These are phyloP conservation scores for Epizoanthus fatuus DNA, from an alignment of 92 coral and sea anemone genomes.

Conservation along the genomic window DNA sequence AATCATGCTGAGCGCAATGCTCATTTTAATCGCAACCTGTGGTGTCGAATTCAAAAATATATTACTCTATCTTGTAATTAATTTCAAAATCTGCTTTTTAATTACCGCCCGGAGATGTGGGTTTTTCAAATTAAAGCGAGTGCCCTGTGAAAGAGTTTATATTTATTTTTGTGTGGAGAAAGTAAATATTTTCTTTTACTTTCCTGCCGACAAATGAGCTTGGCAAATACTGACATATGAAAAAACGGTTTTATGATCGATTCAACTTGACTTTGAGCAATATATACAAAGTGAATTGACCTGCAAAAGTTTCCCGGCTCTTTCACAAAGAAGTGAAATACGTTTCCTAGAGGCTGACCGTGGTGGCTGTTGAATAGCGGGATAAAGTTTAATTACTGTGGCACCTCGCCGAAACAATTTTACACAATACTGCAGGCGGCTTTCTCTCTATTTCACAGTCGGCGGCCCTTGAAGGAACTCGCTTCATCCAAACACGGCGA, in stretches of 20 bases:
- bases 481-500: constrained; percentile 35
- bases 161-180: constrained; percentile 62
- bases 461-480: constrained; percentile 41
- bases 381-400: constrained; percentile 36
- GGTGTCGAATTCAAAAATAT: constrained; percentile 42
- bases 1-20: constrained; percentile 25
- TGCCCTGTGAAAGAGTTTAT: constrained; percentile 65
- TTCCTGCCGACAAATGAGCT: constrained; percentile 52
- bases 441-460: constrained; percentile 41
- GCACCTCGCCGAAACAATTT: constrained; percentile 41
- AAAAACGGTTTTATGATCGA: neutral
- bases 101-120: constrained; percentile 83
- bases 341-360: neutral
- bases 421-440: constrained; percentile 46
- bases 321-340: neutral
- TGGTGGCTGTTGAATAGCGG: constrained; percentile 17
- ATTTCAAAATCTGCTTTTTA: constrained; percentile 66
- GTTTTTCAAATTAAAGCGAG: constrained; percentile 88
- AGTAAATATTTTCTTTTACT: constrained; percentile 70
- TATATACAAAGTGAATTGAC: neutral
- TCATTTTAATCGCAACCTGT: constrained; percentile 48
- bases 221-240: constrained; percentile 28
- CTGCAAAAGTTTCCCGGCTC: neutral
- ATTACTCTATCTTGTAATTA: constrained; percentile 43
- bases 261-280: neutral